Evolutionary conservation across 2,797 vertebrate genomes (phyloP).

Genomic region (Tokudaia tokunoshimensis): DNA sequence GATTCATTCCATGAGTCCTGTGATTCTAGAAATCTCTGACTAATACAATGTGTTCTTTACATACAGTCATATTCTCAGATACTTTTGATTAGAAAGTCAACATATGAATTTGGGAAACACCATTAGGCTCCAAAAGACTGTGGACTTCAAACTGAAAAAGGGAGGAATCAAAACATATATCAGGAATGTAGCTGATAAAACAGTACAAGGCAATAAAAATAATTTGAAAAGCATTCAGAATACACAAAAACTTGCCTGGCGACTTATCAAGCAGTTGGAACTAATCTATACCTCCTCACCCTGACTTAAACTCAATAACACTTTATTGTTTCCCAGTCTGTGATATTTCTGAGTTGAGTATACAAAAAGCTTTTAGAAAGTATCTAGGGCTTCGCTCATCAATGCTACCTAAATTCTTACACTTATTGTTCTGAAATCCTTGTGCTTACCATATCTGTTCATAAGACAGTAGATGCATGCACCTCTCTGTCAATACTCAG

Average conservation of each 20-base stretch:
- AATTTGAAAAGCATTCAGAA: not conserved
- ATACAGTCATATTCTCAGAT: not conserved
- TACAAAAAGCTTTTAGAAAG: conserved; percentile 2
- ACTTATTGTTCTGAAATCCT: not conserved
- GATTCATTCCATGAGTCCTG: not conserved
- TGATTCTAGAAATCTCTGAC: not conserved
- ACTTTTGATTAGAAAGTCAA: not conserved
- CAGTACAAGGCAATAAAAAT: not conserved
- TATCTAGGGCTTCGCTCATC: too few species aligned
- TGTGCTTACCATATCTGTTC: not conserved
- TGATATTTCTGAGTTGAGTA: not conserved
- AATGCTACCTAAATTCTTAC: too few species aligned
- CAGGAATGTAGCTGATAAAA: not conserved
- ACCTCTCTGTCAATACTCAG: not conserved
- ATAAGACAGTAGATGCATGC: not conserved
- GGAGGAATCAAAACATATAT: not conserved
- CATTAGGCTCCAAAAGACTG: not conserved
- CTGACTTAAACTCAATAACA: not conserved
- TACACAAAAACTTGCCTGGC: not conserved
- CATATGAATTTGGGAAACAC: not conserved
- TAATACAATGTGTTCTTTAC: not conserved
- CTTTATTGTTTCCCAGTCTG: not conserved
- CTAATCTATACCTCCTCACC: not conserved
- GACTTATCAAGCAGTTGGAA: not conserved
- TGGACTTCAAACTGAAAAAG: not conserved